Evolutionary conservation across 2,797 vertebrate genomes (phyloP).

Genomic region (Sebastes diaconus): DNA sequence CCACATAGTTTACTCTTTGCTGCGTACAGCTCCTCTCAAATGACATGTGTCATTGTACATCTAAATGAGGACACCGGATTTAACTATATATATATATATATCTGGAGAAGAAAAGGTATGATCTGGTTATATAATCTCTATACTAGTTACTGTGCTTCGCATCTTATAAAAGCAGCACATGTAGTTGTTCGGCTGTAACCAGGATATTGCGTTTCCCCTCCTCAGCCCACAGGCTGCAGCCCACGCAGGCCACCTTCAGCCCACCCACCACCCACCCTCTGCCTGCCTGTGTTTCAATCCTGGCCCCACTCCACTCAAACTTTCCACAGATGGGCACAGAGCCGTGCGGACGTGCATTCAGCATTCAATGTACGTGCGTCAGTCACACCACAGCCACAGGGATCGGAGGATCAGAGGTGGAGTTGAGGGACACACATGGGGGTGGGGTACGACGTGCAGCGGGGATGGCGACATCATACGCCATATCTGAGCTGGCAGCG

Average conservation of each 20-base stretch:
- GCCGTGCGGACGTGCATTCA: slow-evolving; percentile 22
- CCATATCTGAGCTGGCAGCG: slow-evolving; percentile 53
- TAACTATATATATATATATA: not conserved
- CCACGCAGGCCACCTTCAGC: slow-evolving; percentile 63
- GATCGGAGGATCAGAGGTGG: slow-evolving; percentile 46
- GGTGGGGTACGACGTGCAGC: slow-evolving; percentile 25
- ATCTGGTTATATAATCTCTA: slow-evolving; percentile 23
- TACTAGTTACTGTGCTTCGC: not conserved
- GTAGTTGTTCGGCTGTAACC: slow-evolving; percentile 52
- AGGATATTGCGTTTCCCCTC: slow-evolving; percentile 66
- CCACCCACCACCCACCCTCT: slow-evolving; percentile 60
- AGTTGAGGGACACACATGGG: slow-evolving; percentile 6
- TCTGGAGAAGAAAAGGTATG: slow-evolving; percentile 14
- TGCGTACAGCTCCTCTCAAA: slow-evolving; percentile 1
- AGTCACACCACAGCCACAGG: slow-evolving; percentile 48
- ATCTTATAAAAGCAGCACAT: slow-evolving; percentile 49
- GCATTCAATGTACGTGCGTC: slow-evolving; percentile 43
- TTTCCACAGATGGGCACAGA: slow-evolving; percentile 66
- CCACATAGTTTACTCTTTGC: not conserved
- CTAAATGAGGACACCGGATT: slow-evolving; percentile 11
- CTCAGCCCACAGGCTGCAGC: slow-evolving; percentile 59
- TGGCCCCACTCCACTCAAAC: slow-evolving; percentile 62
- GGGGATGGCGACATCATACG: slow-evolving; percentile 32
- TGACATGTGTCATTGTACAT: not conserved
- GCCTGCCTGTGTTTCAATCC: slow-evolving; percentile 47